Evolutionary conservation across 2,113 vertebrate species (phyloP), one percentile per base, ranked within the genome.

Genomic region (Erythrocebus patas): DNA sequence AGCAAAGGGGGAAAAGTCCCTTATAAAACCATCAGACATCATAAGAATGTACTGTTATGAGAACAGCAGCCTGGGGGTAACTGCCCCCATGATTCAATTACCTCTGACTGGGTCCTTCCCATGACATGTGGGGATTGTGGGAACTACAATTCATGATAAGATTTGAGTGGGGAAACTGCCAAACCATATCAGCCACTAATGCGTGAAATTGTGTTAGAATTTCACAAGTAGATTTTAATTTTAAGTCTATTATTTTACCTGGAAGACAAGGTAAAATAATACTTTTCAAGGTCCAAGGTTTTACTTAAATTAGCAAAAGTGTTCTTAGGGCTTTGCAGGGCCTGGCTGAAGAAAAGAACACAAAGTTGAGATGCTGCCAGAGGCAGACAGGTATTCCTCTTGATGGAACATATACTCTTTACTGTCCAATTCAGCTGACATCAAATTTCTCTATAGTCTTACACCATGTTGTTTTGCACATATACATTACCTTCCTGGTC

Each of bases 191-290:
- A 61, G 8, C 35, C 61, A 50, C 43, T 70, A 48, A 75, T 52
- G 9, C 72, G 61, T 52, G 40, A 73, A 73, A 23, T n/a, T 68
- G 3, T 91, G 20, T 85, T 89, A 81, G 55, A 8, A 50, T 82
- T 92, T 90, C 64, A 85, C 11, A 89, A 30, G 52, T 70, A 88
- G 17, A 3, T 38, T 82, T 59, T 9, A 66, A 73, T 89, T 94
- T 89, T 61, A 85, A 78, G 59, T 57, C 66, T 90, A 8, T 52
- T 93, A 17, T 93, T 97, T 95, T 82, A 70, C 18, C 93, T 70
- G 14, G 30, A 97, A 86, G 57, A 89, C 23, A 80, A 89, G 10
- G n/a, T 70, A 89, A 89, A 13, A 22, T 89, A 84, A 92, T 75
- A 23, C 8, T 6, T 92, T 92, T 66, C 18, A 76, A 92, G 35